These are phyloP conservation scores for Notoglanidium macrostoma DNA, from an alignment of 2,797 vertebrate species.

Conservation along the genomic window DNA sequence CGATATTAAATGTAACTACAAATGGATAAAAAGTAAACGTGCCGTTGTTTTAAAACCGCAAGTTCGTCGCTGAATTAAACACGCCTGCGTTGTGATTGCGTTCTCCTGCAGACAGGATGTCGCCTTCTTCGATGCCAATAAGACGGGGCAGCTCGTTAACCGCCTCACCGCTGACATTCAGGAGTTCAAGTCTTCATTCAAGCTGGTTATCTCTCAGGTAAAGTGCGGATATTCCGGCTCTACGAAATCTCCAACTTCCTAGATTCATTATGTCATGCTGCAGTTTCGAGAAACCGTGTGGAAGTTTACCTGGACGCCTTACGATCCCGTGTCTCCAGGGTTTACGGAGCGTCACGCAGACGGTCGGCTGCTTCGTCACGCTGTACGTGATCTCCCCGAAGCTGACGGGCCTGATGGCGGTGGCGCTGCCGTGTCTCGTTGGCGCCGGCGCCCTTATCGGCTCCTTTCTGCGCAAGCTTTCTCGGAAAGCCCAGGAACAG, in stretches of 20 bases:
- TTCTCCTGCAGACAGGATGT: slow-evolving; percentile 85
- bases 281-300: neutral
- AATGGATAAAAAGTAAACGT: neutral
- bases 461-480: slow-evolving; percentile 85
- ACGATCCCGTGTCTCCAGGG: slow-evolving; percentile 73
- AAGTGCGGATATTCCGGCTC: neutral
- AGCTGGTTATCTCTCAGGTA: slow-evolving; percentile 92
- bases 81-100: neutral
- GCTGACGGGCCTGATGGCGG: slow-evolving; percentile 85
- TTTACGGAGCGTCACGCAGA: slow-evolving; percentile 89
- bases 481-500: slow-evolving; percentile 91
- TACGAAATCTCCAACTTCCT: neutral
- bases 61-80: neutral
- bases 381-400: slow-evolving; percentile 91
- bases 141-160: slow-evolving; percentile 91
- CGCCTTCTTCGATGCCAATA: slow-evolving; percentile 90
- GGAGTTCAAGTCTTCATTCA: slow-evolving; percentile 98
- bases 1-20: neutral
- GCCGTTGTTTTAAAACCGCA: neutral
- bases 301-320: too few relatives aligned
- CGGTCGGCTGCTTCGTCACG: slow-evolving; percentile 86
- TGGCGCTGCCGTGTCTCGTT: slow-evolving; percentile 85
- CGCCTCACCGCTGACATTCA: slow-evolving; percentile 92
- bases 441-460: slow-evolving; percentile 85
- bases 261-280: neutral